Evolutionary conservation across 2,113 vertebrate species (phyloP), one percentile per base, ranked within the genome.

Genomic region (Oostethus manadensis): DNA sequence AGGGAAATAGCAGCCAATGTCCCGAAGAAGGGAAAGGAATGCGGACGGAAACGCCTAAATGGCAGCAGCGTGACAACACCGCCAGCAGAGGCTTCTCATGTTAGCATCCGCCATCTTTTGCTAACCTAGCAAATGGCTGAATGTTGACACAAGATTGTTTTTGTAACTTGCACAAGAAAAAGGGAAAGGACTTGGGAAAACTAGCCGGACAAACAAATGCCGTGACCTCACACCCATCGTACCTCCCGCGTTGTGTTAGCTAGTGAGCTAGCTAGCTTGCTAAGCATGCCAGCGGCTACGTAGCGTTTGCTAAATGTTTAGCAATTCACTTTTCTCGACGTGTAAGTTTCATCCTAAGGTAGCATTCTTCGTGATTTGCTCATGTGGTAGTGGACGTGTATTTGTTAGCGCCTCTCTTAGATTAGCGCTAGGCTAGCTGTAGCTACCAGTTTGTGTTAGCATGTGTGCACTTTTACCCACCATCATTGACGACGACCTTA

Each of bases 81-180:
- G 9, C 8, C 8, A 38, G 35, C 35, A 10, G 10, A 42, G 14
- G 13, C 13, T 14, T 14, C 13, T 13, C 38, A 14, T 14, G 38
- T 42, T 42, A 42, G 38, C 38, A 4, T 42, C 38, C 38, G 11
- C 10, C 38, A 42, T 40, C 38, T 38, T 38, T 8, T 38, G 23
- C 23, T 26, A 26, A 2, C 0, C 38, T 33, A 57, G 64, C 68
- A 5, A 22, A 54, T 62, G 48, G 58, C 16, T 46, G 72, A 77
- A 81, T 79, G 71, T 80, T 55, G n/a, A 79, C 66, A 72, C 71
- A 6, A 79, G 61, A 66, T 84, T 56, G 60, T 44, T 62, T 63
- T 70, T 79, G 44, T 11, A 14, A n/a, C 53, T 74, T 33, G 29
- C 72, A 66, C 63, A 64, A 66, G 6, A 50, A 58, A 65, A 63